Conservation (phyloP, 2,797 vertebrate genomes). For the Buphagus erythrorhynchus region DNA sequence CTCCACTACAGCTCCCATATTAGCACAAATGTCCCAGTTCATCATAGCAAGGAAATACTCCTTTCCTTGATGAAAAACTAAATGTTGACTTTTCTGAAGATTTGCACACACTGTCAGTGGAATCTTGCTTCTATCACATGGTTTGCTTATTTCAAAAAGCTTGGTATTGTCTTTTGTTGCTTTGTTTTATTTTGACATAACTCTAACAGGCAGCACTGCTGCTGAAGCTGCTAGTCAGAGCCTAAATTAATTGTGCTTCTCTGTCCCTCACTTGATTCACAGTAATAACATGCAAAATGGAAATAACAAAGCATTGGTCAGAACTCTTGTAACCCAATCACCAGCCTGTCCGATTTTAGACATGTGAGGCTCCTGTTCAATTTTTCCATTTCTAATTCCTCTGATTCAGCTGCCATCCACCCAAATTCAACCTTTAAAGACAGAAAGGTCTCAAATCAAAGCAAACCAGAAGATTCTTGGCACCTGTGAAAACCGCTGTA, state of each 20-base stretch:
- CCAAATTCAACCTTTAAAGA: background rate
- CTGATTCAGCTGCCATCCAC: background rate
- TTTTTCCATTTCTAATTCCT: background rate
- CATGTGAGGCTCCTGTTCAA: background rate
- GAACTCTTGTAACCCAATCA: conserved; percentile 4
- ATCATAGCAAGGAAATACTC: background rate
- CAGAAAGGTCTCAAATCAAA: background rate
- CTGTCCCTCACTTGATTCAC: background rate
- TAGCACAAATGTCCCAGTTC: background rate
- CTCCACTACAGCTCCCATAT: background rate
- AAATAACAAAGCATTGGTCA: conserved; percentile 26
- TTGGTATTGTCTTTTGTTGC: background rate
- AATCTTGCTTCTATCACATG: background rate
- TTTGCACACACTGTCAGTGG: background rate
- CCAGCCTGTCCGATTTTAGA: background rate
- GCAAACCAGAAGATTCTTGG: background rate
- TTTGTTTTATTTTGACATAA: background rate
- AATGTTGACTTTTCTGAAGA: background rate
- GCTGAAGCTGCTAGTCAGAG: background rate
- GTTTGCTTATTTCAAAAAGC: background rate
- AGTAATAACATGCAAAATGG: background rate
- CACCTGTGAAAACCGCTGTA: background rate
- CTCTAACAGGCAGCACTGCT: background rate
- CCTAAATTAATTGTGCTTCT: background rate
- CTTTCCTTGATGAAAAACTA: background rate